A percentile compares a stretch with the other conserved stretches of the same genome.
These are phyloP conservation scores for Oncorhynchus nerka DNA, from an alignment of 2,113 vertebrate species.

Conservation along the genomic window DNA sequence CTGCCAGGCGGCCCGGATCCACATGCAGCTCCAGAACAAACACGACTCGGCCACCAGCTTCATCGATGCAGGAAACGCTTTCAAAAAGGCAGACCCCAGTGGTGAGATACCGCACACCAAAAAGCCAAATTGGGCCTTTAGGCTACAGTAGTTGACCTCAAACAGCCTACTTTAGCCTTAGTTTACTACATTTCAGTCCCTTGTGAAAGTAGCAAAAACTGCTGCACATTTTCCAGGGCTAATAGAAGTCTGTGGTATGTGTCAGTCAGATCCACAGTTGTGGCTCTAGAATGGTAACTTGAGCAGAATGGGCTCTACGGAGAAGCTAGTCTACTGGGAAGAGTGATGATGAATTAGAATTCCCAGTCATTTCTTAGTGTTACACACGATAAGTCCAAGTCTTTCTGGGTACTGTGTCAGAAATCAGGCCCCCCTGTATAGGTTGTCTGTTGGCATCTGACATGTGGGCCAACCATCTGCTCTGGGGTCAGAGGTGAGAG, in stretches of 20 bases:
- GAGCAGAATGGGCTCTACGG: not conserved
- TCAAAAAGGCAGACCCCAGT: conserved; percentile 94
- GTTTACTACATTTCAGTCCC: too few relatives aligned
- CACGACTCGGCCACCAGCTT: conserved; percentile 95
- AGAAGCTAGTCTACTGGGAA: not conserved
- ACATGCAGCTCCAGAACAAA: conserved; percentile 98
- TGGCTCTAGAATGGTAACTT: not conserved
- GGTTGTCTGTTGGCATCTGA: not conserved
- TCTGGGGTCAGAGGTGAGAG: not conserved
- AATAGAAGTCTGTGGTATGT: not conserved
- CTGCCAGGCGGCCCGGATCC: conserved; percentile 92
- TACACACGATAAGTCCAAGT: not conserved
- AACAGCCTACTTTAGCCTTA: not conserved
- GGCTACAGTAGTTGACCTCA: not conserved
- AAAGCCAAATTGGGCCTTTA: not conserved
- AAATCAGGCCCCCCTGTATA: not conserved
- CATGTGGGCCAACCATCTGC: not conserved
- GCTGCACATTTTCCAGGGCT: too few relatives aligned
- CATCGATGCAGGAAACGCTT: conserved; percentile 94
- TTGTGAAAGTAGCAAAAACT: too few relatives aligned
- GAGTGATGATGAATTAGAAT: not conserved
- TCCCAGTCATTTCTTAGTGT: too few relatives aligned
- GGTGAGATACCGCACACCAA: conserved; percentile 68
- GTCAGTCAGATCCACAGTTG: not conserved
- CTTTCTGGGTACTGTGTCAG: not conserved